Percentiles rank a stretch among this genome's conserved stretches.
These are phyloP conservation scores for Hemistola chrysoprasaria DNA, from an alignment of 2,888 invertebrate genomes.

Conservation along the genomic window DNA sequence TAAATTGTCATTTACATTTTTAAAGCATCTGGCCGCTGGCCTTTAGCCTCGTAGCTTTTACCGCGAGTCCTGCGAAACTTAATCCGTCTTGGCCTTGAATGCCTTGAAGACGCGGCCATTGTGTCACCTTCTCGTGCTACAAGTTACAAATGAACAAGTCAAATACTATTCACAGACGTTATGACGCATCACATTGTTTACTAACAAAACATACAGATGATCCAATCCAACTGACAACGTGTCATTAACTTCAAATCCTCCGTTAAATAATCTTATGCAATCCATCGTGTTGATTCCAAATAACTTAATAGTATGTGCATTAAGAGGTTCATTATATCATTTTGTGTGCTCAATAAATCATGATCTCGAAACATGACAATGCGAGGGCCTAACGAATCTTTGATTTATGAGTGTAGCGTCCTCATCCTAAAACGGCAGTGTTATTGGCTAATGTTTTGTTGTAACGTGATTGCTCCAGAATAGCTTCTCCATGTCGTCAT, in stretches of 20 bases:
- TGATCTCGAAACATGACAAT: slow-evolving; percentile 44
- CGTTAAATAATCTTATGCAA: slow-evolving; percentile 29
- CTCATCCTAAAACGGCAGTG: slow-evolving; percentile 34
- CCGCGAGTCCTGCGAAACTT: slow-evolving; percentile 17
- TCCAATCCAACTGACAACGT: slow-evolving; percentile 12
- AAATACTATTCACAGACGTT: slow-evolving; percentile 20
- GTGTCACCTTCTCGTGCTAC: slow-evolving; percentile 8
- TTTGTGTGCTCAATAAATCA: slow-evolving; percentile 36
- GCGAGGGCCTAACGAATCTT: slow-evolving; percentile 40
- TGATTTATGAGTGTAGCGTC: slow-evolving; percentile 53
- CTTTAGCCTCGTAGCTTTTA: slow-evolving; percentile 38
- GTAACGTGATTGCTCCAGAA: slow-evolving; percentile 39
- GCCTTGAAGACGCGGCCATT: slow-evolving; percentile 10
- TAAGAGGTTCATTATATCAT: slow-evolving; percentile 24
- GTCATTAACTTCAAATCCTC: slow-evolving; percentile 20
- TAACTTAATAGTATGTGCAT: slow-evolving; percentile 20
- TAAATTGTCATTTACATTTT: slow-evolving; percentile 45
- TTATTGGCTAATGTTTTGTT: slow-evolving; percentile 48
- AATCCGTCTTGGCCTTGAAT: slow-evolving; percentile 13
- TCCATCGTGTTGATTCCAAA: slow-evolving; percentile 23
- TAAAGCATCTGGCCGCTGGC: slow-evolving; percentile 39
- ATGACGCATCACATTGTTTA: slow-evolving; percentile 33
- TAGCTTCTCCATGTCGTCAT: slow-evolving; percentile 47
- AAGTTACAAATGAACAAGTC: slow-evolving; percentile 23
- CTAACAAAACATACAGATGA: slow-evolving; percentile 24